Evolutionary conservation across 2,888 invertebrate species (phyloP).

Genomic region (Tiliacea aurago): DNA sequence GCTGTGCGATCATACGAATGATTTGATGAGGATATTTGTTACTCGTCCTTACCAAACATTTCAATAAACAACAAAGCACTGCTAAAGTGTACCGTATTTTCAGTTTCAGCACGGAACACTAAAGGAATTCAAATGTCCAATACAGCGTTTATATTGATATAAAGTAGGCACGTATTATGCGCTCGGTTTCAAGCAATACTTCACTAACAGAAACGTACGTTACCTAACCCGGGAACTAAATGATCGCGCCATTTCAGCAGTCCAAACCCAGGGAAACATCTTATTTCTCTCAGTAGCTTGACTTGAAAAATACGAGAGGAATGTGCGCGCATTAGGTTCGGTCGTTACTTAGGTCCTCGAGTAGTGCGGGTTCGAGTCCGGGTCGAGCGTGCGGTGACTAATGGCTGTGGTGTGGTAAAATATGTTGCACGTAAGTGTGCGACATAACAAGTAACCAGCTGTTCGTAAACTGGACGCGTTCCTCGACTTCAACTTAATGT

Average conservation of each 20-base stretch:
- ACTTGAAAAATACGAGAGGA: conserved; percentile 82
- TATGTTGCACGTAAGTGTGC: conserved; percentile 76
- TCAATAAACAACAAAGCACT: conserved; percentile 18
- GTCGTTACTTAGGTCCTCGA: conserved; percentile 80
- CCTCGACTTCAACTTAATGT: conserved; percentile 49
- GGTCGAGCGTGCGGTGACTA: conserved; percentile 75
- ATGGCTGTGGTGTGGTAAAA: conserved; percentile 78
- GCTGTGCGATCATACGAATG: conserved; percentile 17
- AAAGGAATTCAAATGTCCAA: conserved; percentile 54
- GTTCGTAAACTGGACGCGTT: conserved; percentile 69
- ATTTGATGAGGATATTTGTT: conserved; percentile 20
- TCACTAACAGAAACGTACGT: conserved; percentile 59
- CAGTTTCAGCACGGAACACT: conserved; percentile 25
- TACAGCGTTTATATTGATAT: conserved; percentile 58
- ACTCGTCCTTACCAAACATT: conserved; percentile 20
- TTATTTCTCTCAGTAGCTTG: conserved; percentile 76
- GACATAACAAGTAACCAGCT: conserved; percentile 73
- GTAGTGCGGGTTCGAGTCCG: conserved; percentile 75
- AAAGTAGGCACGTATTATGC: conserved; percentile 63
- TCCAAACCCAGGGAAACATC: conserved; percentile 69
- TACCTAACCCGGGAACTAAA: conserved; percentile 66
- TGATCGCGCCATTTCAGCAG: conserved; percentile 70
- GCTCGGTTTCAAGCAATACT: conserved; percentile 58
- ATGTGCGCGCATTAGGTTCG: conserved; percentile 81
- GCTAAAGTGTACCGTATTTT: conserved; percentile 7